Evolutionary conservation across 2,888 invertebrate species (phyloP).

Genomic region (Palloptera scutellata): DNA sequence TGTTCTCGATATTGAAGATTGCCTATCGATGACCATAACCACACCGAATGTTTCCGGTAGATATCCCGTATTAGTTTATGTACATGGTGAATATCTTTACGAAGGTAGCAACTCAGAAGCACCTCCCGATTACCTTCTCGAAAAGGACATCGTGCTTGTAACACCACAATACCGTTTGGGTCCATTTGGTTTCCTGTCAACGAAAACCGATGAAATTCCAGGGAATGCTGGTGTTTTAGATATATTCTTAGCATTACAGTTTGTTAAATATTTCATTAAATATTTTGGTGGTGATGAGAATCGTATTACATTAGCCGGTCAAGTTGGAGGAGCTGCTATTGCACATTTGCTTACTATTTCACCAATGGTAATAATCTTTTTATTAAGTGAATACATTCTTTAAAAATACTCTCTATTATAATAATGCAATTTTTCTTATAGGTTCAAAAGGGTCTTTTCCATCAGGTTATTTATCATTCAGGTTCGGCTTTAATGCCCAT

Average conservation of each 20-base stretch:
- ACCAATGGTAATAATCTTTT: conserved; percentile 54
- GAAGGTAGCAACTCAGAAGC: conserved; percentile 61
- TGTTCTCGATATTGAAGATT: conserved; percentile 58
- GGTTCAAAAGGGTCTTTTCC: conserved; percentile 64
- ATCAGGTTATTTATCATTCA: conserved; percentile 66
- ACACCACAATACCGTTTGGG: conserved; percentile 66
- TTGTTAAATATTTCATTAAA: conserved; percentile 64
- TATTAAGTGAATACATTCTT: neutral
- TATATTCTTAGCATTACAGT: conserved; percentile 65
- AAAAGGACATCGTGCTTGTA: conserved; percentile 66
- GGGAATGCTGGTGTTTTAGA: conserved; percentile 69
- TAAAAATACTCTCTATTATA: neutral
- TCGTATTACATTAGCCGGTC: conserved; percentile 66
- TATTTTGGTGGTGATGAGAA: conserved; percentile 66
- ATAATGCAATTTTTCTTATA: conserved; percentile 13
- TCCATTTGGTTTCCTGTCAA: conserved; percentile 67
- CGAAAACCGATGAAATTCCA: conserved; percentile 65
- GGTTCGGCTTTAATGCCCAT: conserved; percentile 67
- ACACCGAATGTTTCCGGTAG: conserved; percentile 53
- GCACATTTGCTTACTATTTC: conserved; percentile 64
- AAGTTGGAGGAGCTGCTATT: conserved; percentile 67
- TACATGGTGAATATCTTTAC: conserved; percentile 64
- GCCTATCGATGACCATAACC: conserved; percentile 58
- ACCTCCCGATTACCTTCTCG: conserved; percentile 63
- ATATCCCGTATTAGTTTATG: conserved; percentile 62